Conservation (phyloP, 2,113 vertebrate species). For the Progne subis region DNA sequence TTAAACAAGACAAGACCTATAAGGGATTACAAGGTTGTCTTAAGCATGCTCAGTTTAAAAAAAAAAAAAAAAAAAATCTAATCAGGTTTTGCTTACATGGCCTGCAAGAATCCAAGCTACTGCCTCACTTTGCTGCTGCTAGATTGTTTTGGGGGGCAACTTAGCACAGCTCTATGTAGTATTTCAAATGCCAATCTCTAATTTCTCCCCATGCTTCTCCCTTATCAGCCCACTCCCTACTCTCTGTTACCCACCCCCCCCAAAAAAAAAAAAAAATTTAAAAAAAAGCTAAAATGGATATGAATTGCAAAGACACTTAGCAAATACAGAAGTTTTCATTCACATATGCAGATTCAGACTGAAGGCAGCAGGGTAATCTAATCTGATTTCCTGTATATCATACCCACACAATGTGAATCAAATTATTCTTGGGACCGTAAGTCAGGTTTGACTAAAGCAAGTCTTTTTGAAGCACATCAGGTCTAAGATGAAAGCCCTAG, state of each 20-base stretch:
- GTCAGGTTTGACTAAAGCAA: neutral
- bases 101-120: slow-evolving; percentile 1
- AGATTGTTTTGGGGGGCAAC: neutral
- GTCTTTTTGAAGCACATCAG: slow-evolving; percentile 17
- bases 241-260: rapidly evolving
- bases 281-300: neutral
- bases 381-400: neutral
- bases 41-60: slow-evolving; percentile 25
- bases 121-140: neutral
- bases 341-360: neutral
- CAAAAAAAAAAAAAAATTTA: neutral
- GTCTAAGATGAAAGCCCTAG: slow-evolving; percentile 19
- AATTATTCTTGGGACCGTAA: neutral
- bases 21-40: slow-evolving; percentile 52
- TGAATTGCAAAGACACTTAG: neutral
- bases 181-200: neutral
- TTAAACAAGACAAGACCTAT: slow-evolving; percentile 59
- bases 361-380: neutral
- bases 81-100: slow-evolving; percentile 36
- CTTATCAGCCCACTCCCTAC: neutral
- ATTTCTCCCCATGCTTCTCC: neutral
- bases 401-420: neutral
- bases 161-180: neutral
- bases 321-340: neutral
- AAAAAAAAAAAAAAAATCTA: neutral